Evolutionary conservation across 2,113 vertebrate species (phyloP).

Genomic region (Tenebrosternarchus preto): DNA sequence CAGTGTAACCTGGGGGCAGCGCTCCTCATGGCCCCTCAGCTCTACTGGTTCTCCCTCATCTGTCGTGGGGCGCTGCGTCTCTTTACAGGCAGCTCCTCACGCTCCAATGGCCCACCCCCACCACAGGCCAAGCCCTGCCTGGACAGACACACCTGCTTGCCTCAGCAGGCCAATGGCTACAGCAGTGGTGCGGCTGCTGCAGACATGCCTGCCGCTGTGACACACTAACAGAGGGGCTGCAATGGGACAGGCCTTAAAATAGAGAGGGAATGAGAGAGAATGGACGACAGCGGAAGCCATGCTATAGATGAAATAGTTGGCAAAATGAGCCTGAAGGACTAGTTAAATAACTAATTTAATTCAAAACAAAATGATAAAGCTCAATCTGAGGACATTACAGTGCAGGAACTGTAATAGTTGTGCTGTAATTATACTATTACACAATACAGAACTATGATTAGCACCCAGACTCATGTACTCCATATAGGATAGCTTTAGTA

Average conservation of each 20-base stretch:
- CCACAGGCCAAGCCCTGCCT: constrained; percentile 56
- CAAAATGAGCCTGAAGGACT: constrained; percentile 59
- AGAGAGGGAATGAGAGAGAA: neutral
- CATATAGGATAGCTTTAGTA: constrained; percentile 41
- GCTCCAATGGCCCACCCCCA: constrained; percentile 61
- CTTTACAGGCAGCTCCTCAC: constrained; percentile 67
- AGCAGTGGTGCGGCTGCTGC: constrained; percentile 62
- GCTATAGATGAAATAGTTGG: neutral
- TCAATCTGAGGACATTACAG: constrained; percentile 2
- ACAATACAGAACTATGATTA: constrained; percentile 34
- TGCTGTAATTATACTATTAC: constrained; percentile 4
- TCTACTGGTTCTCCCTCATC: constrained; percentile 92
- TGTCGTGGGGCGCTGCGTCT: constrained; percentile 81
- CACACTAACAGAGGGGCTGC: constrained; percentile 39
- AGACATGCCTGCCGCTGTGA: constrained; percentile 59
- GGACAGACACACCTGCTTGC: constrained; percentile 51
- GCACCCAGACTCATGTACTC: constrained; percentile 16
- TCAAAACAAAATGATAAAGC: neutral
- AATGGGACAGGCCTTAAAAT: neutral
- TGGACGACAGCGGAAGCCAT: neutral
- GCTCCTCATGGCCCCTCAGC: constrained; percentile 86
- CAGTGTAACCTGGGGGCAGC: constrained; percentile 83
- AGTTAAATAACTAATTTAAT: constrained; percentile 5
- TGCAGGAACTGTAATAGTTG: constrained; percentile 21
- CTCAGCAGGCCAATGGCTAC: constrained; percentile 75